Evolutionary conservation across 2,113 vertebrate species (phyloP).

Genomic region (Reinhardtius hippoglossoides): DNA sequence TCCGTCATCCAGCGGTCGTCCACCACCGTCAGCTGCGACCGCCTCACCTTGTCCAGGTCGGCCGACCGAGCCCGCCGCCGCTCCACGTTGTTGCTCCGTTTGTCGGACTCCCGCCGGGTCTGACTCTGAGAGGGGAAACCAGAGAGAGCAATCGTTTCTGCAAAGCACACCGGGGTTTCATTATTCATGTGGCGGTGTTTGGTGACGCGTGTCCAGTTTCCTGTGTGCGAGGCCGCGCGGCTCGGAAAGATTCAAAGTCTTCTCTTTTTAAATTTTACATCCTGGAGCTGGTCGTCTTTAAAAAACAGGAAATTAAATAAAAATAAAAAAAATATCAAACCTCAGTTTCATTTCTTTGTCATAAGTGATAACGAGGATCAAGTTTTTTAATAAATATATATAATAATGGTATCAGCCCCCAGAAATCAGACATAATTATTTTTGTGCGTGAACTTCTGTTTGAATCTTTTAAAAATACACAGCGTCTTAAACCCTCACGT

Average conservation of each 20-base stretch:
- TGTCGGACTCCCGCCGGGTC: conserved; percentile 86
- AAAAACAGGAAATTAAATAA: too few relatives aligned
- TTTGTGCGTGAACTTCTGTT: too few relatives aligned
- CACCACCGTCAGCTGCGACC: conserved; percentile 71
- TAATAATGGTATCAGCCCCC: too few relatives aligned
- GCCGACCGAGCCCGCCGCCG: conserved; percentile 84
- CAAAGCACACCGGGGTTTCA: conserved; percentile 14
- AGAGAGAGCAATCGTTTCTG: conserved; percentile 18
- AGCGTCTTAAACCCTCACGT: conserved; percentile 71
- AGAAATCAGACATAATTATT: too few relatives aligned
- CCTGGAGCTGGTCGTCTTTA: neutral
- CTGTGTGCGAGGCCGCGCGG: neutral
- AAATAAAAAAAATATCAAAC: too few relatives aligned
- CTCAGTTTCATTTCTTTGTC: too few relatives aligned
- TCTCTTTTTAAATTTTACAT: neutral
- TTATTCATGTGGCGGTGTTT: conserved; percentile 69
- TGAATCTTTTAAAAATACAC: too few relatives aligned
- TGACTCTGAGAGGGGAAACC: conserved; percentile 82
- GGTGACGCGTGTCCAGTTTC: conserved; percentile 53
- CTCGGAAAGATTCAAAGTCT: neutral
- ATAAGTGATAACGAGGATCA: too few relatives aligned
- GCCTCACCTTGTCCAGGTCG: conserved; percentile 83
- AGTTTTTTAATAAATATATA: too few relatives aligned
- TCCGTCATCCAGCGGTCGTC: conserved; percentile 94
- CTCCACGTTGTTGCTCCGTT: conserved; percentile 76